phyloP scores from a whole-genome alignment of 2,888 invertebrate genomes.

The Nasonia oneida region DNA sequence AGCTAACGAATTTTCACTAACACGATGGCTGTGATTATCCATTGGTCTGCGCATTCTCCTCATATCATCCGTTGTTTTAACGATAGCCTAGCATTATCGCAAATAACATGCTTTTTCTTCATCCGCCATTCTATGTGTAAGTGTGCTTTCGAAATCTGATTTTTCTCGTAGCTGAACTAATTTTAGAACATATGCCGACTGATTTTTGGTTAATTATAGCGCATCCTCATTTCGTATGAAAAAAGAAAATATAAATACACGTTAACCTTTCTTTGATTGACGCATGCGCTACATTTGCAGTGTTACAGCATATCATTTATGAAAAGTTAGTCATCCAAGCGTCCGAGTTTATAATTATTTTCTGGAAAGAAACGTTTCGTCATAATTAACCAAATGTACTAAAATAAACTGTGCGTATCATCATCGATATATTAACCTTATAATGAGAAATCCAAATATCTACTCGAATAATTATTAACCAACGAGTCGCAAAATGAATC shows the following conservation, averaged over 20 bases:
- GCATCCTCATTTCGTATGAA: not conserved
- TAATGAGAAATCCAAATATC: not conserved
- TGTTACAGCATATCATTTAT: not conserved
- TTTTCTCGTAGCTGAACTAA: not conserved
- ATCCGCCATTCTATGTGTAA: conserved; percentile 51
- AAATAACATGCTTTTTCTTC: conserved; percentile 54
- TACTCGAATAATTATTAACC: not conserved
- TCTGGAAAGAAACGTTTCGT: too few species aligned
- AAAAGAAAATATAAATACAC: not conserved
- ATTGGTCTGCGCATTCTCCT: conserved; percentile 54
- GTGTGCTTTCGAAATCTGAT: conserved; percentile 35
- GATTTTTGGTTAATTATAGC: not conserved
- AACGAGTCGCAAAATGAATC: not conserved
- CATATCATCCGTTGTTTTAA: conserved; percentile 36
- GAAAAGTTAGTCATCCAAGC: not conserved
- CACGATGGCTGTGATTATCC: conserved; percentile 60
- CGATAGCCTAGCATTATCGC: conserved; percentile 25
- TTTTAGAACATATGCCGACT: not conserved
- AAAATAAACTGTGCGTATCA: not conserved
- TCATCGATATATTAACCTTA: not conserved
- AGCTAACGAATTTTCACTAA: conserved; percentile 47
- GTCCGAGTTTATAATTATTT: too few species aligned
- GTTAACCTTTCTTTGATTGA: not conserved
- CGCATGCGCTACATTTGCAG: not conserved
- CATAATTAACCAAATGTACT: too few species aligned